phyloP scores from a whole-genome alignment of 2,797 vertebrate species.

The Propithecus deckenii region DNA sequence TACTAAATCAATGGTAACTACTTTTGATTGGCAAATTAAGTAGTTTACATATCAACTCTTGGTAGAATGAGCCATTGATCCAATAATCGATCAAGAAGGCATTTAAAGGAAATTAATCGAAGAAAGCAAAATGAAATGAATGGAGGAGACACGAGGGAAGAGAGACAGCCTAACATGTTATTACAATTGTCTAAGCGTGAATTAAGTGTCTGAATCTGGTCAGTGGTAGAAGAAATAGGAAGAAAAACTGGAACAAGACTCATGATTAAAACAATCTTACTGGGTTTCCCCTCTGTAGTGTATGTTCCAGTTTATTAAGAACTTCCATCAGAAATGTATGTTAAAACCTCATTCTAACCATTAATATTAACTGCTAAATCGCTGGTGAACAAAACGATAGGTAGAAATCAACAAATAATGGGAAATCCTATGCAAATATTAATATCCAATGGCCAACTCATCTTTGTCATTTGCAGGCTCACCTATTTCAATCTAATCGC shows the following conservation, averaged over 20 bases:
- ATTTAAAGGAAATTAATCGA: background rate
- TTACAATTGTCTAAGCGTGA: background rate
- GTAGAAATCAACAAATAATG: background rate
- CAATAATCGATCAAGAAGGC: background rate
- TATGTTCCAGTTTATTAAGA: background rate
- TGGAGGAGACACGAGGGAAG: background rate
- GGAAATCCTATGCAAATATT: background rate
- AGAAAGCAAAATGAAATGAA: background rate
- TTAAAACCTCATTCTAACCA: background rate
- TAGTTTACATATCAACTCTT: background rate
- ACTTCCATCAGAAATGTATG: background rate
- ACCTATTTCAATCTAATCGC: slow-evolving; percentile 19
- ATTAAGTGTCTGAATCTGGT: background rate
- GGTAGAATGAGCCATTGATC: background rate
- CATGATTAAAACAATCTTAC: background rate
- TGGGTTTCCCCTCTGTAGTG: background rate
- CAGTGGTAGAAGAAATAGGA: background rate
- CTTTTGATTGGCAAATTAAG: slow-evolving; percentile 11
- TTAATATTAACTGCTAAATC: slow-evolving; percentile 15
- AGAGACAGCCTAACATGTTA: background rate
- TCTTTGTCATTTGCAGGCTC: background rate
- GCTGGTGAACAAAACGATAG: background rate
- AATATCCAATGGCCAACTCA: background rate
- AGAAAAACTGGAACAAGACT: background rate
- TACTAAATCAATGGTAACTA: background rate